A percentile compares a stretch with the other conserved stretches of the same genome.
These are phyloP conservation scores for Grammomys dolichurus DNA, from an alignment of 2,113 vertebrate genomes.

Conservation along the genomic window DNA sequence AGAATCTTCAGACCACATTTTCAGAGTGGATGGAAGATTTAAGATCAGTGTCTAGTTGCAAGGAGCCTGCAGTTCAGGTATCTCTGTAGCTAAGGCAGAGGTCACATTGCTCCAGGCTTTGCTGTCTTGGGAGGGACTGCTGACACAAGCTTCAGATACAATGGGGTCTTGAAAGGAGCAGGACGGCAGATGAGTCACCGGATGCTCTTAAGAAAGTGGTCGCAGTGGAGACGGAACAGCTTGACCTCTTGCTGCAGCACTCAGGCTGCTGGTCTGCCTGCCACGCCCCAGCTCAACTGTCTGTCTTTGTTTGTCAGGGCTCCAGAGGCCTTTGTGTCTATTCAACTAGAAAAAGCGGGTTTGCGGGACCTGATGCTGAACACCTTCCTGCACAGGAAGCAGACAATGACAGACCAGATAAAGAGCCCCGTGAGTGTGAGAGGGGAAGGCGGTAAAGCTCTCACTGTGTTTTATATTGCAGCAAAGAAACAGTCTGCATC, in stretches of 20 bases:
- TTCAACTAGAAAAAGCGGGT: conserved; percentile 88
- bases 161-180: not conserved
- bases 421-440: conserved; percentile 82
- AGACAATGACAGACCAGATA: conserved; percentile 69
- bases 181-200: not conserved
- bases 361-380: conserved; percentile 86
- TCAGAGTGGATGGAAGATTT: not conserved
- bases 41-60: not conserved
- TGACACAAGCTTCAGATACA: not conserved
- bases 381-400: conserved; percentile 85
- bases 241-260: not conserved
- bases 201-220: not conserved
- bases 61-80: not conserved
- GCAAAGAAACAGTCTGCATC: conserved; percentile 11
- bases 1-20: not conserved
- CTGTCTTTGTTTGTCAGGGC: conserved; percentile 77
- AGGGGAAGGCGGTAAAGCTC: not conserved
- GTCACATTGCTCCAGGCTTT: not conserved
- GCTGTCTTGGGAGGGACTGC: not conserved
- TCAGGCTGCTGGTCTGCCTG: accelerated
- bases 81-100: not conserved
- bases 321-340: conserved; percentile 88
- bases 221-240: not conserved
- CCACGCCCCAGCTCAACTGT: not conserved
- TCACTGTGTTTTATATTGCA: not conserved